Evolutionary conservation across 2,113 vertebrate species (phyloP).

Genomic region (Uropsilus gracilis): DNA sequence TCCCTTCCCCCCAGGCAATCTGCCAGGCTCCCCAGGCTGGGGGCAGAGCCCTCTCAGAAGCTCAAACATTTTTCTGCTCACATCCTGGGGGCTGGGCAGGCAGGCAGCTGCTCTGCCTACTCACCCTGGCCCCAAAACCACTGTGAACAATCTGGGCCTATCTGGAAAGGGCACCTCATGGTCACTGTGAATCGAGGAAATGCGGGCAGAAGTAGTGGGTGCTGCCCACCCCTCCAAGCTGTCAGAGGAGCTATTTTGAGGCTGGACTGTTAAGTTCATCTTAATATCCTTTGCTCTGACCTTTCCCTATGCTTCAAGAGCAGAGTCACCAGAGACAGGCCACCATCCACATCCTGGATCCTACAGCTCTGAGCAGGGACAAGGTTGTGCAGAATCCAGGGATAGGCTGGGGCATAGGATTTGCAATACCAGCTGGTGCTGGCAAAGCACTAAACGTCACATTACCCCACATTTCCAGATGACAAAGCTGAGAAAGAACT

Average conservation of each 20-base stretch:
- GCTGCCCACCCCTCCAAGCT: slow-evolving; percentile 35
- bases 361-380: background rate
- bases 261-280: background rate
- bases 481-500: background rate
- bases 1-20: background rate
- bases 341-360: background rate
- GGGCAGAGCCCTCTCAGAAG: background rate
- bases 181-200: slow-evolving; percentile 53
- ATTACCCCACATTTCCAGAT: background rate
- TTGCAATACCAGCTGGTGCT: background rate
- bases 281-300: slow-evolving; percentile 1
- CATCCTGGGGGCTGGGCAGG: background rate
- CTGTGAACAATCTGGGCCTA: background rate
- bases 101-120: background rate
- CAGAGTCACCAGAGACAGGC: slow-evolving; percentile 31
- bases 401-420: background rate
- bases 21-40: background rate
- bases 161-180: slow-evolving; percentile 13
- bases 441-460: background rate
- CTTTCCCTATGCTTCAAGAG: slow-evolving; percentile 6
- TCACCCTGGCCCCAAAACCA: background rate
- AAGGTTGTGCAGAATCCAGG: background rate
- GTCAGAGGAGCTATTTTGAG: slow-evolving; percentile 37
- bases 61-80: background rate
- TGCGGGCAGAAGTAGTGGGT: slow-evolving; percentile 26